Percentiles rank a stretch among this genome's conserved stretches.
Evolutionary conservation across 2,113 vertebrate genomes (phyloP).

Genomic region (Tragelaphus buxtoni): DNA sequence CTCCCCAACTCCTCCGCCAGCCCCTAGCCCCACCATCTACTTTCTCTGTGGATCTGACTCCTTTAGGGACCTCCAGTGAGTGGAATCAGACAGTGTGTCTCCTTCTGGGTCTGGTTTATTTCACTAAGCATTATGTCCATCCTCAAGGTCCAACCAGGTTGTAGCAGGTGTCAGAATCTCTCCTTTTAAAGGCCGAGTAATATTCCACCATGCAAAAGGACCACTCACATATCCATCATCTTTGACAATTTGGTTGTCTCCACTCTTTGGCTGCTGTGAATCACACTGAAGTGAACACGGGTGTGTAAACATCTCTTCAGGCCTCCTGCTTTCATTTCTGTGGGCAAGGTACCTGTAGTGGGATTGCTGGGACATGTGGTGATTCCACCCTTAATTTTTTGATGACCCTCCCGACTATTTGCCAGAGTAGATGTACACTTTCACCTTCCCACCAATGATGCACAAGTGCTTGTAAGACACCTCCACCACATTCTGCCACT

Average conservation of each 20-base stretch:
- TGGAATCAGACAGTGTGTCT: background rate
- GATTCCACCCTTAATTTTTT: accelerated
- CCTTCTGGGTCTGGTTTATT: background rate
- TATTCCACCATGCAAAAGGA: accelerated
- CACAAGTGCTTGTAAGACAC: background rate
- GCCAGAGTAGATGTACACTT: too few species aligned
- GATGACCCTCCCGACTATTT: background rate
- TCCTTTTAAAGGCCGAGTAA: background rate
- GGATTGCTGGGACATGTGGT: accelerated
- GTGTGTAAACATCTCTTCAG: accelerated
- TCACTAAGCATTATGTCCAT: background rate
- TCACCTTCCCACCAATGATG: background rate
- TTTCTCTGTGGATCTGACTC: background rate
- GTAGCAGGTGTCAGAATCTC: background rate
- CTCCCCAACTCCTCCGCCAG: background rate
- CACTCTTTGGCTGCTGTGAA: background rate
- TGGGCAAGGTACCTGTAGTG: too few species aligned
- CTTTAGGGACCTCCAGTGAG: background rate
- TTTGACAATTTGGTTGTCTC: background rate
- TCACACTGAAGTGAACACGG: accelerated
- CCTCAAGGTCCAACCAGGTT: background rate
- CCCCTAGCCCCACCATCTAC: background rate
- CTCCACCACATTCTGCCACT: background rate
- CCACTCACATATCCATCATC: background rate
- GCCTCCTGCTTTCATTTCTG: too few species aligned